These are phyloP conservation scores for Encarsia formosa DNA, from an alignment of 2,888 invertebrate genomes.

Conservation along the genomic window DNA sequence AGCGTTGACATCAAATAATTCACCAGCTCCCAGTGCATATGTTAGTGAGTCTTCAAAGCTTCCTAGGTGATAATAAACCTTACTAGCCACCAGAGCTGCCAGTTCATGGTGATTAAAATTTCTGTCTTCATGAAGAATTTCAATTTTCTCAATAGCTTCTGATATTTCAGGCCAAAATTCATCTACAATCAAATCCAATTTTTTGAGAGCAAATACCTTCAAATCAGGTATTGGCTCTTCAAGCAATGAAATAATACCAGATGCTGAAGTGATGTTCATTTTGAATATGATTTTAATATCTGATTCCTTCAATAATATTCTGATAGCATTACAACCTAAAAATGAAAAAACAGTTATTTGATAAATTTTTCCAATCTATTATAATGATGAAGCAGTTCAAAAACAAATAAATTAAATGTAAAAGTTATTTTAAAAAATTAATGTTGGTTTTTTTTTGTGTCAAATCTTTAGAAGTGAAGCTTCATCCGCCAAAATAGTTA, in stretches of 20 bases:
- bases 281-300: too few relatives aligned
- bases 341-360: too few relatives aligned
- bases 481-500: too few relatives aligned
- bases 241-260: constrained; percentile 91
- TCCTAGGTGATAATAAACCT: constrained; percentile 96
- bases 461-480: too few relatives aligned
- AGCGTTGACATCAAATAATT: constrained; percentile 91
- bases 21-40: constrained; percentile 94
- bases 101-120: constrained; percentile 82
- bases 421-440: too few relatives aligned
- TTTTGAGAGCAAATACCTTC: constrained; percentile 88
- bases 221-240: constrained; percentile 92
- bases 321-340: too few relatives aligned
- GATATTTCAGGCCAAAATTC: constrained; percentile 99
- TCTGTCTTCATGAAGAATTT: constrained; percentile 92
- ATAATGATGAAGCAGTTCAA: too few relatives aligned
- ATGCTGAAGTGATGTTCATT: constrained; percentile 52
- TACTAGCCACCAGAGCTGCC: constrained; percentile 95
- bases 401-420: too few relatives aligned
- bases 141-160: constrained; percentile 95
- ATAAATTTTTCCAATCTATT: too few relatives aligned
- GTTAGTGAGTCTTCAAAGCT: constrained; percentile 95
- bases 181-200: constrained; percentile 89
- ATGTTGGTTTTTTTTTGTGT: too few relatives aligned
- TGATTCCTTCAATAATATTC: too few relatives aligned